phyloP scores from a whole-genome alignment of 2,113 vertebrate species.

The Alligator sinensis region DNA sequence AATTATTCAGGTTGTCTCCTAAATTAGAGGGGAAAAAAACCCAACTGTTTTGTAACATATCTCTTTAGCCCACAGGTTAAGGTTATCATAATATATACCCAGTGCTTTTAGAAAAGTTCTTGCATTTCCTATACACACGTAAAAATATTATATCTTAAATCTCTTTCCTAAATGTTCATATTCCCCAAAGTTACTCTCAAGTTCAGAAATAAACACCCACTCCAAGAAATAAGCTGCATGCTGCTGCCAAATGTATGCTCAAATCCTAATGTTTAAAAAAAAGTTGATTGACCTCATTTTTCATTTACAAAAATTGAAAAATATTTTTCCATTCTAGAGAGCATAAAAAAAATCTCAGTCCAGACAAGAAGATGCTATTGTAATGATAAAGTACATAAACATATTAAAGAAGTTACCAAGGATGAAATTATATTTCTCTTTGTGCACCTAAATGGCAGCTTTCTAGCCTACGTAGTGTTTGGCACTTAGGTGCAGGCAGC shows the following conservation, averaged over 20 bases:
- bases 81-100: background rate
- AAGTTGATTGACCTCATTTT: background rate
- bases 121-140: background rate
- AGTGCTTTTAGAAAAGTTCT: background rate
- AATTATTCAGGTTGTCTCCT: slow-evolving; percentile 40
- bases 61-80: background rate
- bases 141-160: background rate
- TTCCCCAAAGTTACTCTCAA: background rate
- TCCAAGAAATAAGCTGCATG: background rate
- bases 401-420: background rate
- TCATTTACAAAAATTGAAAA: background rate
- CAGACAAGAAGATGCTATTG: background rate
- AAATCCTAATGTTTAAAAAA: background rate
- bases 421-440: too few species aligned
- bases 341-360: background rate
- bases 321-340: background rate
- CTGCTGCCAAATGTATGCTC: background rate
- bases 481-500: too few species aligned
- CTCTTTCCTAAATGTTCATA: background rate
- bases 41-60: background rate
- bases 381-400: background rate
- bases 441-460: too few species aligned
- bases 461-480: too few species aligned
- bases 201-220: background rate
- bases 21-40: background rate